Evolutionary conservation across 35 echinoderm and acorn worm genomes (phyloP), one percentile per base, ranked within the genome.

Genomic region (Strongylocentrotus purpuratus): DNA sequence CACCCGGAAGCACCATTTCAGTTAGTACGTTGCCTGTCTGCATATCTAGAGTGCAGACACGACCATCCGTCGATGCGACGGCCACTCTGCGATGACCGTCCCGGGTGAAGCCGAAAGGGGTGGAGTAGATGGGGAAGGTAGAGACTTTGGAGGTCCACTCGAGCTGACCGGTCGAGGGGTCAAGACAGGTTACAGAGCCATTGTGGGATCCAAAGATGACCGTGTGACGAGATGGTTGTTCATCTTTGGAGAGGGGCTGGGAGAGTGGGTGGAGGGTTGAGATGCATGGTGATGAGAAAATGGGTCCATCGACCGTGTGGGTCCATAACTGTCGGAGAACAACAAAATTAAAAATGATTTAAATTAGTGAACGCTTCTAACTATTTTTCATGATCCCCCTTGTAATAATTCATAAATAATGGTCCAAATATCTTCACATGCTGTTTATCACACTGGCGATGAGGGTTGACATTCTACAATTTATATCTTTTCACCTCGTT

Each of bases 171-270:
- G 95, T 95, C 28, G 25, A 48, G 4, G 91, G 47, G 47, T 92
- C 48, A 33, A 97, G n/a, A 15, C 95, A 97, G 90, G 95, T 96
- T 33, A 97, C 94, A 95, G 55, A 50, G 4, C 90, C 87, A 31
- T 96, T 91, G 95, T 97, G 97, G 55, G 95, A 96, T 41, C 97
- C 97, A 97, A 97, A 96, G 32, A 97, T 91, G 22, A 97, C 95
- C 46, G 92, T 50, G 89, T 14, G 58, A 17, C 17, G 48, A 86
- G 85, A 52, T 91, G 92, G 85, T 87, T 48, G 86, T 5, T 13
- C 52, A 86, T 78, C 13, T 17, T 86, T 46, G 9, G 31, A 65
- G 94, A 7, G 25, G 47, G 22, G 28, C 48, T 25, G 85, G 58
- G 9, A 35, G 31, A n/a, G 32, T 31, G 9, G 85, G 31, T 46